Evolutionary conservation across 2,113 vertebrate species (phyloP), one percentile per base, ranked within the genome.

Genomic region (Myxocyprinus asiaticus): DNA sequence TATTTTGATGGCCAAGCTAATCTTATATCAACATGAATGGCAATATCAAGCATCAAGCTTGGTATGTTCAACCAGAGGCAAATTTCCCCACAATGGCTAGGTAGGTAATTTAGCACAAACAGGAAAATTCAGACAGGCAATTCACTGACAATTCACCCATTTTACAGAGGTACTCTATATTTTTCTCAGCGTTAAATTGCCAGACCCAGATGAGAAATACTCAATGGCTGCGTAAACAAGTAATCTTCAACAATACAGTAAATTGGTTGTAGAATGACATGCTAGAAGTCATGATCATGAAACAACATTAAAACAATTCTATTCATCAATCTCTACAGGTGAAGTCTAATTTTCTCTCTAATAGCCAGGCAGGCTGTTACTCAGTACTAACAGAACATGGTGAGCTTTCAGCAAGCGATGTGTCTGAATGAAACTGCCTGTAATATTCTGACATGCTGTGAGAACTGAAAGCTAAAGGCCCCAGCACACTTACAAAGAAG

Each of bases 161-260:
- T 67, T 67, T 47, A 67, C 45, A 50, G 9, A 67, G 15, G 66
- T 50, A 5, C 47, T 48, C 3, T 22, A 50, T 3, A 67, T 4
- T 66, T 67, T 11, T 42, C 22, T 22, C 22, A 63, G 22, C 10
- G 9, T 63, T 63, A 63, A 63, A 63, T 63, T 42, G n/a, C n/a
- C n/a, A n/a, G 7, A 15, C 65, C 65, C n/a, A n/a, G n/a, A n/a
- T n/a, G n/a, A n/a, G n/a, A n/a, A n/a, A 67, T 50, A 50, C 15
- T 50, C 45, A 67, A 50, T 44, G 64, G 8, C 10, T 9, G 65
- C 65, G 4, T 17, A 48, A 67, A 67, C 66, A n/a, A n/a, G n/a
- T 67, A 67, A 50, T 67, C 66, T 67, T 67, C 45, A 50, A 17
- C 11, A 48, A n/a, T n/a, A n/a, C n/a, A n/a, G 66, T 67, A 67